Conservation (phyloP, 2,888 invertebrate genomes). For the Sinodicranocentrus sp. region DNA sequence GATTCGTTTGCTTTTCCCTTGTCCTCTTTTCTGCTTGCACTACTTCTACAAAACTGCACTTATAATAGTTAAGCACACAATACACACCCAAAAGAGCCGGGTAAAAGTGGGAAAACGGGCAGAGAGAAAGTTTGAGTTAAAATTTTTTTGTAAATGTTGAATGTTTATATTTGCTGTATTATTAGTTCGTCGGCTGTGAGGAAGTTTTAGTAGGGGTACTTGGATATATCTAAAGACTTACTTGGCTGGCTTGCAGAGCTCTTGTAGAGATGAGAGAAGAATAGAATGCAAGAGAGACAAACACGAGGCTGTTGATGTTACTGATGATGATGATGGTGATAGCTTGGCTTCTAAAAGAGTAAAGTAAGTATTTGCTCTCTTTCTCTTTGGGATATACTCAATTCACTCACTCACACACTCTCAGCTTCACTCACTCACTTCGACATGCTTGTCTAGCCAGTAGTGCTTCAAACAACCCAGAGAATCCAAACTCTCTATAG, state of each 20-base stretch:
- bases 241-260: no score
- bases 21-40: constrained; percentile 49
- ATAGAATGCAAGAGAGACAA: constrained; percentile 58
- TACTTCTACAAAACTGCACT: constrained; percentile 43
- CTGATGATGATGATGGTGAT: constrained; percentile 57
- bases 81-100: constrained; percentile 22
- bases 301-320: constrained; percentile 62
- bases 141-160: constrained; percentile 64
- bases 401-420: constrained; percentile 34
- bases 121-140: constrained; percentile 63
- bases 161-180: constrained; percentile 69
- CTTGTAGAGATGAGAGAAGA: neutral
- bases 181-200: constrained; percentile 55
- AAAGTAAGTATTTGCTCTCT: constrained; percentile 69
- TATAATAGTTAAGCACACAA: constrained; percentile 55
- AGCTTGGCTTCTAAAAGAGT: constrained; percentile 68
- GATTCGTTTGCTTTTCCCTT: constrained; percentile 57
- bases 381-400: constrained; percentile 67
- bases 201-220: constrained; percentile 18
- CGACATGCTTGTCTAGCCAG: neutral
- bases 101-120: constrained; percentile 23
- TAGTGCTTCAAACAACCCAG: neutral
- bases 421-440: constrained; percentile 22
- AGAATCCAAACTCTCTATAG: no score
- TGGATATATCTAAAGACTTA: constrained; percentile 11